Evolutionary conservation across 1,140 invertebrate genomes (phyloP).

Genomic region (Chymomyza costata): DNA sequence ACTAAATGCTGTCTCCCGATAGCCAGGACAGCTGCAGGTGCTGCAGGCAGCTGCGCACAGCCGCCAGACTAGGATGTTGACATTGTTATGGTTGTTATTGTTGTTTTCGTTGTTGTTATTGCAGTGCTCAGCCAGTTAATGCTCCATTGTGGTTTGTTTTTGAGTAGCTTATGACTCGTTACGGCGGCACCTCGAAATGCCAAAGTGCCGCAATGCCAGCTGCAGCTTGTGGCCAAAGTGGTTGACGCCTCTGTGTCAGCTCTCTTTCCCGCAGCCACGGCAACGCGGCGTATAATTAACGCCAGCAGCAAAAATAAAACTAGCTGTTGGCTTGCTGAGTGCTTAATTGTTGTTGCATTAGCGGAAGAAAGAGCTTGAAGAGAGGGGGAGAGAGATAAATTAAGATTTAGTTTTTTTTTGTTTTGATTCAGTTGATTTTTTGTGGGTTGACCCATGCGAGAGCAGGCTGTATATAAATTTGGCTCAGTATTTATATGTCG

Average conservation of each 20-base stretch:
- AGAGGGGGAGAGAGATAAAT: too few species aligned
- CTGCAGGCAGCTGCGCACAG: constrained; percentile 3
- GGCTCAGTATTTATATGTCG: too few species aligned
- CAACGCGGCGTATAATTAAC: constrained; percentile 51
- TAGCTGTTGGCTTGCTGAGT: too few species aligned
- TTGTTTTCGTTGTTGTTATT: constrained; percentile 1
- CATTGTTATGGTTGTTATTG: constrained; percentile 37
- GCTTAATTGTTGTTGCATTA: too few species aligned
- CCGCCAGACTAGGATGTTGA: background rate
- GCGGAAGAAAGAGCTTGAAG: too few species aligned
- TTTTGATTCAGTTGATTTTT: too few species aligned
- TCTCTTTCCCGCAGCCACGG: constrained; percentile 30
- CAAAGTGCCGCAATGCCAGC: background rate
- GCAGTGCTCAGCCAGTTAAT: constrained; percentile 37
- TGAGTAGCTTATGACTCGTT: constrained; percentile 29
- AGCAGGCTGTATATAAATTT: too few species aligned
- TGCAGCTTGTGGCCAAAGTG: background rate
- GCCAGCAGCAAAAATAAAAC: too few species aligned
- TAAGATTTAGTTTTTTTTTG: too few species aligned
- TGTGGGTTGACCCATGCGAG: too few species aligned
- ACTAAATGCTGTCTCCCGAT: constrained; percentile 8
- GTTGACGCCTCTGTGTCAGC: constrained; percentile 21
- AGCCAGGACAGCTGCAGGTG: constrained; percentile 21
- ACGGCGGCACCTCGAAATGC: background rate
- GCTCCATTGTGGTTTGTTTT: constrained; percentile 51